Conservation (phyloP, 1,140 invertebrate species). For the Heliconius hermathena region DNA sequence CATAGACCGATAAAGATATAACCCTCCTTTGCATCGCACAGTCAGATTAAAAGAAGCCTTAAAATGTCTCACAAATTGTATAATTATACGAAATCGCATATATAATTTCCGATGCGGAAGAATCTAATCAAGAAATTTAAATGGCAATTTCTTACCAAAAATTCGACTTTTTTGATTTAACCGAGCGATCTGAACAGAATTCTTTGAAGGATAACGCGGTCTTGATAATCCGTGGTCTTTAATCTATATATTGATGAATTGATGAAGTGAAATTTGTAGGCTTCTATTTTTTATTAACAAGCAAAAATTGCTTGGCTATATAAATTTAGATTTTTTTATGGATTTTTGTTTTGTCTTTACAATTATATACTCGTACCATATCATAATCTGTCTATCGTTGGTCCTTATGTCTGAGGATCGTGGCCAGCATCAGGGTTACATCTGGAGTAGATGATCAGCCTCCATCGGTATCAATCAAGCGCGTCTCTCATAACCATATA, state of each 20-base stretch:
- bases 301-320: neutral
- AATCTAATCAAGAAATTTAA: constrained; percentile 30
- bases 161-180: constrained; percentile 26
- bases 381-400: too few relatives aligned
- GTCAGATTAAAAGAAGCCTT: too few relatives aligned
- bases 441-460: too few relatives aligned
- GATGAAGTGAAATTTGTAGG: neutral
- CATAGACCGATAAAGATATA: too few relatives aligned
- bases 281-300: neutral
- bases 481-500: too few relatives aligned
- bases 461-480: too few relatives aligned
- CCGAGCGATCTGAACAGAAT: neutral
- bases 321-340: too few relatives aligned
- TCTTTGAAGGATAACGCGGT: neutral
- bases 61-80: constrained; percentile 23
- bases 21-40: too few relatives aligned
- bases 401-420: too few relatives aligned
- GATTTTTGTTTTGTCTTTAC: neutral
- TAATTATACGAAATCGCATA: constrained; percentile 20
- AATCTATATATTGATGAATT: neutral
- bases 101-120: constrained; percentile 24
- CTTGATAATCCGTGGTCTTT: neutral
- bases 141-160: constrained; percentile 23
- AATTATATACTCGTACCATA: too few relatives aligned
- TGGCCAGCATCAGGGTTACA: too few relatives aligned